These are phyloP conservation scores for Orgyia antiqua DNA, from an alignment of 2,888 invertebrate species.

Conservation along the genomic window DNA sequence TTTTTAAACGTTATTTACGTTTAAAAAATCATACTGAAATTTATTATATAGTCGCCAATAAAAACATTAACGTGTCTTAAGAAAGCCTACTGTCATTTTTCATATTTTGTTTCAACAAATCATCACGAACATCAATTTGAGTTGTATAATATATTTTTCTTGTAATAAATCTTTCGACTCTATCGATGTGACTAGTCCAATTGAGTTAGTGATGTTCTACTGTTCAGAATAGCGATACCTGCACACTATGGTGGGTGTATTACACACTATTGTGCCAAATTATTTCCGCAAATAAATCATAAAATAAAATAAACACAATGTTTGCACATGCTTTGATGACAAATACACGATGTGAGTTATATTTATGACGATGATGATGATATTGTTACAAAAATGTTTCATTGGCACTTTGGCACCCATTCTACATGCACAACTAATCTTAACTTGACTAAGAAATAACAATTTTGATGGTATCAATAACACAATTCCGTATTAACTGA, in stretches of 20 bases:
- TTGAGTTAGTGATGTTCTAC: conserved; percentile 17
- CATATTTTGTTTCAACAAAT: conserved; percentile 12
- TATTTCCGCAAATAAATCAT: conserved; percentile 40
- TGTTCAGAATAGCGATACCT: conserved; percentile 6
- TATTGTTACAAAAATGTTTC: no score
- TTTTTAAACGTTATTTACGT: no score
- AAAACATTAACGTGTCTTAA: no score
- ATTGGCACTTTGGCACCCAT: no score
- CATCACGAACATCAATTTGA: conserved; percentile 20
- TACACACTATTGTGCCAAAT: conserved; percentile 44
- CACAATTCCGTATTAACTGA: no score
- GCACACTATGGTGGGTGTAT: conserved; percentile 23
- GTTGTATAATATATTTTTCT: conserved; percentile 19
- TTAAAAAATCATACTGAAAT: no score
- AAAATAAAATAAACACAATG: conserved; percentile 20
- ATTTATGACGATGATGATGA: no score
- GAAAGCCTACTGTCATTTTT: conserved; percentile 11
- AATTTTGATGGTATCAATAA: no score
- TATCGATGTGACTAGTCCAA: conserved; percentile 16
- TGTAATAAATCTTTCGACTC: conserved; percentile 20
- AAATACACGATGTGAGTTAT: conserved; percentile 25
- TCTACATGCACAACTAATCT: no score
- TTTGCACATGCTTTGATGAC: conserved; percentile 26
- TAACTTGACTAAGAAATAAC: no score
- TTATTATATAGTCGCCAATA: no score